Base-by-base conservation (phyloP, 2,113 vertebrate species). In the Daubentonia madagascariensis region DNA sequence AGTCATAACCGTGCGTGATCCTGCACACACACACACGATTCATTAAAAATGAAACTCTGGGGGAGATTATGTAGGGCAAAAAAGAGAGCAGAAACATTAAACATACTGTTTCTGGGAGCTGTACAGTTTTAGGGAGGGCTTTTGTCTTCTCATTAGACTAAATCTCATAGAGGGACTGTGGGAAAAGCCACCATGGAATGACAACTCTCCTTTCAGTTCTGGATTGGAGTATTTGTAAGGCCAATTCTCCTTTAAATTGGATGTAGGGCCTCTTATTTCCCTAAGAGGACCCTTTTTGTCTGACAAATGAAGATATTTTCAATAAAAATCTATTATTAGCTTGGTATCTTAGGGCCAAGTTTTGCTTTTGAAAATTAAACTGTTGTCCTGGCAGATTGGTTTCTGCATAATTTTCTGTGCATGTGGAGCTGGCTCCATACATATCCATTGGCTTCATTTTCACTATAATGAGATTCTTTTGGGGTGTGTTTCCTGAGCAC, bases 401-500 rank as follows among this genome's bases (percentile, higher is more conserved):
- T 80, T 92, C 81, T 84, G 57, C 72, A 45, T 88, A 22, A 52
- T 95, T 96, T 85, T 79, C 52, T 7, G 17, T 59, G 83, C n/a
- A 3, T 22, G 28, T 45, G 35, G 50, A 32, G 30, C 65, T 76
- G 61, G 50, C 85, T 83, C 81, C 13, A 0, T 30, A 68, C 9
- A 16, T 40, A 61, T 76, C 85, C 23, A 0, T 35, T 35, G 81
- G 91, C 96, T 91, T 67, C 10, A 9, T 84, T 89, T 76, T 88
- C 4, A 3, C 91, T 97, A 37, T 80, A 92, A 94, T 48, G 67
- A 96, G 80, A 94, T 93, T 92, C 80, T 83, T 97, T 96, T 90
- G 35, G 84, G 1, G 37, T 72, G 57, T 90, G 97, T 97, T 97
- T 98, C 97, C 94, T 68, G 92, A 96, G 85, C 28, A 70, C n/a